Base-by-base conservation (phyloP, 1,140 invertebrate species). In the Rhopalosiphum maidis region DNA sequence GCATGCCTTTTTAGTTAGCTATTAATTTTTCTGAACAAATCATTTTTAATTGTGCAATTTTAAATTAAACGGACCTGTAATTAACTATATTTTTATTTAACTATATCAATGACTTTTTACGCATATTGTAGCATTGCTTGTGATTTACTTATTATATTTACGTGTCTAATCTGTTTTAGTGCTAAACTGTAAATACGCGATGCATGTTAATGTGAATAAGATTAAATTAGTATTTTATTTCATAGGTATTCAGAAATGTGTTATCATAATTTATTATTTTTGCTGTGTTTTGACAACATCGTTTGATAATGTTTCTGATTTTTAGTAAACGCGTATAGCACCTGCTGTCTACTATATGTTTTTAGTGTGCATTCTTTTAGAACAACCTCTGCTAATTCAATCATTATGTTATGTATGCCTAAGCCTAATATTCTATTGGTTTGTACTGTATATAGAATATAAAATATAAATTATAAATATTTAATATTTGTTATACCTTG, bases 151-250 rank as follows among this genome's bases (percentile, higher is more conserved):
- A 3, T 68, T n/a, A 68, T 60, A 89, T 41, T 55, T 90, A 90
- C 35, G 88, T 90, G 88, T 90, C 35, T 18, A 55, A 90, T 90
- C 88, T 88, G 15, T 90, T 90, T 90, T 90, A 22, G 21, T 18
- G 60, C 2, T 41, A 90, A 8, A 41, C 35, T 35, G n/a, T 15
- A 41, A 2, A 51, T 89, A 55, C 4, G 35, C 15, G 18, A 25
- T 88, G n/a, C 51, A 22, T 51, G 6, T 88, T 60, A n/a, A 23
- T n/a, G 15, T 11, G 23, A 55, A 55, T 41, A 35, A n/a, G 25
- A 15, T 18, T 1, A 89, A 55, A 41, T 54, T 0, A 55, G 35
- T 55, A 41, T 60, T 90, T 60, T 90, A 41, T 60, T 30, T 43
- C 1, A 23, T n/a, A 4, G 21, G 35, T 89, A 51, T 68, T 68